Evolutionary conservation across 2,113 vertebrate species (phyloP).

Genomic region (Pao palembangensis): DNA sequence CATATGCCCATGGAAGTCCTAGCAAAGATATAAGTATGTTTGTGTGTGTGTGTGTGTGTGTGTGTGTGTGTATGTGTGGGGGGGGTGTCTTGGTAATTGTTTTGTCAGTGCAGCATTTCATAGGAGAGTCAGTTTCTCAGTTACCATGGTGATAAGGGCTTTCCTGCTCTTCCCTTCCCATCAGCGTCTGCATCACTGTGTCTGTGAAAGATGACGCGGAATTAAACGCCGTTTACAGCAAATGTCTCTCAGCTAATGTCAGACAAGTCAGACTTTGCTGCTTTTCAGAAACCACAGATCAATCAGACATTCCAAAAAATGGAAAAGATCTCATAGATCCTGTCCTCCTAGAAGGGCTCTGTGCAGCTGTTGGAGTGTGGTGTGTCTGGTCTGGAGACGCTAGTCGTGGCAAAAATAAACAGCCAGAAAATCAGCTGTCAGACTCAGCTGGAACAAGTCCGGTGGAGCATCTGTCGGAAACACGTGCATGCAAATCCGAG

Average conservation of each 20-base stretch:
- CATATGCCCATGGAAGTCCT: too few species aligned
- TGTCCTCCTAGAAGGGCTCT: too few species aligned
- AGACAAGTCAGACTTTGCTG: conserved; percentile 8
- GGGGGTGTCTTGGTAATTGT: conserved; percentile 33
- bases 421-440: too few species aligned
- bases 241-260: conserved; percentile 27
- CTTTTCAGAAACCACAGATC: too few species aligned
- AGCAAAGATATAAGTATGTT: background rate
- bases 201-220: conserved; percentile 28
- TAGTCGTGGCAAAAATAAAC: too few species aligned
- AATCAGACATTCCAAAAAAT: too few species aligned
- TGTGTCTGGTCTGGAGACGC: too few species aligned
- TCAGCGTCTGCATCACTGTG: conserved; percentile 24
- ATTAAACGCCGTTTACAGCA: conserved; percentile 22
- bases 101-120: conserved; percentile 44
- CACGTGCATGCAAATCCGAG: too few species aligned
- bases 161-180: conserved; percentile 49
- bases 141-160: conserved; percentile 67
- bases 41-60: background rate
- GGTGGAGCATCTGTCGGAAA: too few species aligned
- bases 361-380: too few species aligned
- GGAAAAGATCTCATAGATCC: too few species aligned
- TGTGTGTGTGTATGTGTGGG: background rate
- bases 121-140: conserved; percentile 51
- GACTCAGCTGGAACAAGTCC: too few species aligned